Evolutionary conservation across 2,888 invertebrate genomes (phyloP), one percentile per base, ranked within the genome.

Genomic region (Congeria kusceri): DNA sequence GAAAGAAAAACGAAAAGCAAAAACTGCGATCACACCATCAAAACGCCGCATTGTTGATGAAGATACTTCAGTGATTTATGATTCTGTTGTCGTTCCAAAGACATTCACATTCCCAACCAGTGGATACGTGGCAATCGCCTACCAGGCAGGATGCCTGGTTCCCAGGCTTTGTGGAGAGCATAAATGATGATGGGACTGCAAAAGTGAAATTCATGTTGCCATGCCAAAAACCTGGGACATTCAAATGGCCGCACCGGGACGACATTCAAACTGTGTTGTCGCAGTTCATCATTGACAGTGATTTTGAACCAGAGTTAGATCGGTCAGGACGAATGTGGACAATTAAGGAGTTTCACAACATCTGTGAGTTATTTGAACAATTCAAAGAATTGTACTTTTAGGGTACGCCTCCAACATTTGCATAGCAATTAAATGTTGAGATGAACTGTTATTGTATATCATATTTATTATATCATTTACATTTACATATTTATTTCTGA

Each of bases 121-220:
- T 20, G 67, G 67, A 7, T 74, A 74, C 53, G 67, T 74, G 3
- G 25, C 61, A 44, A 53, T 67, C 18, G 67, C 73, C n/a, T 73
- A 73, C 25, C 66, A 32, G 61, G 61, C 66, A 32, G 61, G 61
- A 62, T 32, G 18, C 46, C 23, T 72, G 72, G 72, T 72, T 58
- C 47, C 72, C 65, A 28, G 74, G 74, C 25, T 27, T 67, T 62
- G 67, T 74, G 20, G 25, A 20, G 25, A 23, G 46, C 1, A 25
- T 32, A n/a, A 56, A 44, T 18, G n/a, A 13, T 1, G 32, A 57
- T 23, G 44, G 67, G 4, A 53, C 32, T 13, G 56, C 44, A 1
- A 53, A 29, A 25, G 63, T 74, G 2, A 66, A 65, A 13, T 73
- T 66, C 27, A 65, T 73, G 66, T 11, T n/a, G 11, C 62, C 67